phyloP scores from a whole-genome alignment of 1,140 invertebrate species.

The Helicoverpa zea region DNA sequence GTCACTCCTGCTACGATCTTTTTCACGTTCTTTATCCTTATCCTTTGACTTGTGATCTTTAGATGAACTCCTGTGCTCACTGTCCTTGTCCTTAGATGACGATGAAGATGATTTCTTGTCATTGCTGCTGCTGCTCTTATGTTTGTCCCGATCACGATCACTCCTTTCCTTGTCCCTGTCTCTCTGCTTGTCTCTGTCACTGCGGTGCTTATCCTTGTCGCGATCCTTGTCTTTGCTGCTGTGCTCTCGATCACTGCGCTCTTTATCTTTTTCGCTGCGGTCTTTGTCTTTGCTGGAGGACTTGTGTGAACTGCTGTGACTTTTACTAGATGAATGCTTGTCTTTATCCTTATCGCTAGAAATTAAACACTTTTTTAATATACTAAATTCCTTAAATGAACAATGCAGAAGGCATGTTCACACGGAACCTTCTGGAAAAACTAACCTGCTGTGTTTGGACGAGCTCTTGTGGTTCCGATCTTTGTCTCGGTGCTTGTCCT shows the following conservation, averaged over 20 bases:
- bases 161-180: slow-evolving; percentile 44
- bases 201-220: slow-evolving; percentile 82
- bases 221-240: slow-evolving; percentile 82
- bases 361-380: slow-evolving; percentile 25
- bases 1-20: slow-evolving; percentile 72
- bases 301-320: slow-evolving; percentile 88
- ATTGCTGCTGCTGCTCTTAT: slow-evolving; percentile 79
- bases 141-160: slow-evolving; percentile 55
- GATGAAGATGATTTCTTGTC: slow-evolving; percentile 84
- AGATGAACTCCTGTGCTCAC: slow-evolving; percentile 77
- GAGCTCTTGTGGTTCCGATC: slow-evolving; percentile 89
- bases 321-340: slow-evolving; percentile 86
- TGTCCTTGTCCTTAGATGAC: slow-evolving; percentile 87
- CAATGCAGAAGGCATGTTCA: slow-evolving; percentile 31
- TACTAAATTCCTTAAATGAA: slow-evolving; percentile 20
- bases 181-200: slow-evolving; percentile 67
- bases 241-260: slow-evolving; percentile 83
- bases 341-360: slow-evolving; percentile 86
- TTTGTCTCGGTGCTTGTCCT: slow-evolving; percentile 89
- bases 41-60: slow-evolving; percentile 64
- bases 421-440: slow-evolving; percentile 77
- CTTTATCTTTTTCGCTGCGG: slow-evolving; percentile 71
- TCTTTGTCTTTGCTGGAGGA: slow-evolving; percentile 89
- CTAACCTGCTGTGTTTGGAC: slow-evolving; percentile 84
- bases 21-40: slow-evolving; percentile 87